Evolutionary conservation across 2,888 invertebrate genomes (phyloP), one percentile per base, ranked within the genome.

Genomic region (Callyntrura sp.): DNA sequence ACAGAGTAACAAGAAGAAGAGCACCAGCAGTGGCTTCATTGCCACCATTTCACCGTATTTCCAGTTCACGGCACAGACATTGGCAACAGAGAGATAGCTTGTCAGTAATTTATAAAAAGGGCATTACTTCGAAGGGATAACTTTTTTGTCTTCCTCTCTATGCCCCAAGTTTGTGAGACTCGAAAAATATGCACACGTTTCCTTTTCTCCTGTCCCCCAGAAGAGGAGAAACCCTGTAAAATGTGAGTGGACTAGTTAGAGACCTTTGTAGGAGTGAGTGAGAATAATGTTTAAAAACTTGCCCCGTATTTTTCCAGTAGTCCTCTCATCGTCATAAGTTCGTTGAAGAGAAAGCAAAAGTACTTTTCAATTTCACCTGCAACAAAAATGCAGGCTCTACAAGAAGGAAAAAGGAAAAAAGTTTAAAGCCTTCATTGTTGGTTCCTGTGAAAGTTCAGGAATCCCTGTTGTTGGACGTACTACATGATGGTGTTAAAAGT

Each of bases 391-490:
- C 55, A 28, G 60, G 23, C 23, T 25, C 62, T 35, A 11, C 9
- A 79, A 79, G 28, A n/a, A 55, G 14, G 6, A n/a, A n/a, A n/a
- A n/a, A 35, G 35, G n/a, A 55, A 81, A 25, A 62, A 87, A 73
- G 62, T 73, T 82, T 11, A 48, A 87, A 73, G 48, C 70, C 87
- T 23, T 65, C 57, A 43, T 79, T 86, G 79, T 68, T 78, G 85
- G 28, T 28, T 82, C 60, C 79, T 87, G 86, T 79, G 86, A 55
- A 87, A 87, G 73, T 82, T 81, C 73, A 62, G 9, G 35, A 23
- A 60, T 79, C 60, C 60, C 35, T 78, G 55, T 79, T 60, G 5
- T 60, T 43, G 35, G 17, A 55, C 78, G 11, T 57, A 28, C 35
- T 4, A 23, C 5, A 25, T 35, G 57, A 17, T 78, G 28, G 2